Conservation (phyloP, 2,888 invertebrate genomes). For the Cacoxenus indagator region DNA sequence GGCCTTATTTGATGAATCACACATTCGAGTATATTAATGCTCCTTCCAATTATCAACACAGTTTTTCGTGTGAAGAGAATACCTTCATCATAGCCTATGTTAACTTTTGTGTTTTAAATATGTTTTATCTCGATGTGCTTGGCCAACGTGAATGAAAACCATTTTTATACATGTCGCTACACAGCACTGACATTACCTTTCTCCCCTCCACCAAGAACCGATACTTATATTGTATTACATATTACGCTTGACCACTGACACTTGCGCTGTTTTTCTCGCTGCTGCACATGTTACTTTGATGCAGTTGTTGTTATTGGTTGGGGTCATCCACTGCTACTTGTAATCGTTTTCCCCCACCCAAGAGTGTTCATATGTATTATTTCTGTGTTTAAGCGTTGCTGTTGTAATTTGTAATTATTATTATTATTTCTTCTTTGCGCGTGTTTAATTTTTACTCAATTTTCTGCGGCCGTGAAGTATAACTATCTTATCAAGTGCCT, state of each 20-base stretch:
- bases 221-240: constrained; percentile 43
- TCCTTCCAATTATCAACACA: too few relatives aligned
- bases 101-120: too few relatives aligned
- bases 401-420: constrained; percentile 57
- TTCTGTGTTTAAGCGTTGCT: constrained; percentile 37
- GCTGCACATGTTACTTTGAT: background rate
- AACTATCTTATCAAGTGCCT: background rate
- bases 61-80: too few relatives aligned
- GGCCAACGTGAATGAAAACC: too few relatives aligned
- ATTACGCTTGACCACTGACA: constrained; percentile 56
- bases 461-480: constrained; percentile 33
- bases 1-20: too few relatives aligned
- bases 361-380: constrained; percentile 29
- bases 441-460: constrained; percentile 42
- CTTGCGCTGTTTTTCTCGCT: constrained; percentile 49
- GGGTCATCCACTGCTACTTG: constrained; percentile 44
- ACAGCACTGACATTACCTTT: background rate
- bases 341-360: background rate
- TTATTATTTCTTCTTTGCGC: constrained; percentile 35
- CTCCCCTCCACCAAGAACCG: background rate
- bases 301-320: constrained; percentile 44
- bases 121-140: too few relatives aligned
- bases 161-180: too few relatives aligned
- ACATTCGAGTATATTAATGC: too few relatives aligned
- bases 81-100: too few relatives aligned